Percentiles rank a stretch among this genome's conserved stretches.
phyloP scores from a whole-genome alignment of 2,888 invertebrate genomes.

The Polyploca ridens region DNA sequence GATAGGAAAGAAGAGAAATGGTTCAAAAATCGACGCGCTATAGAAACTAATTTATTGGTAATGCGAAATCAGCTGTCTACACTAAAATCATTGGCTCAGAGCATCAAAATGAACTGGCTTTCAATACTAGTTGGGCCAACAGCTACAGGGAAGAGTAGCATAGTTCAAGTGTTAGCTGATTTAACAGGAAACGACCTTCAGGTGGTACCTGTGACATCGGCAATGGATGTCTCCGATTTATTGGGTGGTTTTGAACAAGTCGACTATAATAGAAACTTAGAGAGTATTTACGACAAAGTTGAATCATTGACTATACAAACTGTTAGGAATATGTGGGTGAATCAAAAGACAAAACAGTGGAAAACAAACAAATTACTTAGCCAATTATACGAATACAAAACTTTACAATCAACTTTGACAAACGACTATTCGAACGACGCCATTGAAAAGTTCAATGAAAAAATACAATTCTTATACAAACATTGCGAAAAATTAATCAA shows the following conservation, averaged over 20 bases:
- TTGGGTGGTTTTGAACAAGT: constrained; percentile 99
- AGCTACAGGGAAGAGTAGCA: constrained; percentile 91
- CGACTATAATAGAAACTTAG: constrained; percentile 89
- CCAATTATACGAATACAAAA: constrained; percentile 61
- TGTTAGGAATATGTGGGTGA: constrained; percentile 75
- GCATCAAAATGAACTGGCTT: constrained; percentile 96
- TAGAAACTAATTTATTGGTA: constrained; percentile 73
- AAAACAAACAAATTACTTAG: constrained; percentile 58
- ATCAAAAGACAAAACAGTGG: constrained; percentile 46
- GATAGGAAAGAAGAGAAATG: constrained; percentile 67
- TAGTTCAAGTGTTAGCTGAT: constrained; percentile 90
- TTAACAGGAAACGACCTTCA: constrained; percentile 90
- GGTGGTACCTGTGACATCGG: constrained; percentile 93
- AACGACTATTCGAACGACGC: constrained; percentile 40
- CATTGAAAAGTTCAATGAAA: constrained; percentile 56
- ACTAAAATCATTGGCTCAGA: constrained; percentile 92
- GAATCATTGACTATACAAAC: constrained; percentile 81
- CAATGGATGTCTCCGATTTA: constrained; percentile 97
- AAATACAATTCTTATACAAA: constrained; percentile 54
- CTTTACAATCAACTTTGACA: constrained; percentile 42
- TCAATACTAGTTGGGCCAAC: constrained; percentile 93
- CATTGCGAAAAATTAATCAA: constrained; percentile 58
- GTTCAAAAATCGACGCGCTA: constrained; percentile 60
- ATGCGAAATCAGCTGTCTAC: constrained; percentile 85
- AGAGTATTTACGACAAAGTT: constrained; percentile 86